Percentiles rank a stretch among this genome's conserved stretches.
These are phyloP conservation scores for Poeciliopsis gracilis DNA, from an alignment of 2,797 vertebrate genomes.

Conservation along the genomic window DNA sequence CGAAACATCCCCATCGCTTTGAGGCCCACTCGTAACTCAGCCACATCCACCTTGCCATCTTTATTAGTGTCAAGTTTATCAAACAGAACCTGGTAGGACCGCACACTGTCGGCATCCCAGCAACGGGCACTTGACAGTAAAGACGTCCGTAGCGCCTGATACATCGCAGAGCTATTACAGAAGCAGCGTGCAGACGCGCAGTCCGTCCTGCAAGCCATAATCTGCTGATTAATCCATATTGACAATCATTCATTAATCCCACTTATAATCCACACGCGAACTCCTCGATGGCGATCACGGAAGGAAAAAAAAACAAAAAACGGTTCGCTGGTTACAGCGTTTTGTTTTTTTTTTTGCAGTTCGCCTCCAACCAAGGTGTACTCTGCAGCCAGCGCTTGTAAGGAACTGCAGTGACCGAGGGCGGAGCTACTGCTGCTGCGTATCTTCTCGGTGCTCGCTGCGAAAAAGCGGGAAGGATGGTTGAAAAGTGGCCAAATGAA, in stretches of 20 bases:
- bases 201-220: constrained; percentile 19
- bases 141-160: constrained; percentile 59
- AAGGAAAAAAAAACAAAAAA: not conserved
- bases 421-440: constrained; percentile 58
- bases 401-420: constrained; percentile 59
- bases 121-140: constrained; percentile 79
- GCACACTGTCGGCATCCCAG: constrained; percentile 72
- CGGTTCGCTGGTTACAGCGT: not conserved
- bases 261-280: constrained; percentile 3
- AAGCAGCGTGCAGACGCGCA: constrained; percentile 19
- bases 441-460: not conserved
- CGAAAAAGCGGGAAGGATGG: constrained; percentile 35
- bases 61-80: constrained; percentile 87
- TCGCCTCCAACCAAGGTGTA: constrained; percentile 10
- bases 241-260: not conserved
- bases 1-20: constrained; percentile 87
- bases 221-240: constrained; percentile 38
- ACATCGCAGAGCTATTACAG: constrained; percentile 54
- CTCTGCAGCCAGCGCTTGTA: not conserved
- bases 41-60: constrained; percentile 91
- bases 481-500: constrained; percentile 2
- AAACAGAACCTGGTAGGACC: constrained; percentile 87
- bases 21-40: constrained; percentile 89
- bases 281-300: too few relatives aligned
- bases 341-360: not conserved